Evolutionary conservation across 2,888 invertebrate species (phyloP).

Genomic region (Steinernema scapterisci): DNA sequence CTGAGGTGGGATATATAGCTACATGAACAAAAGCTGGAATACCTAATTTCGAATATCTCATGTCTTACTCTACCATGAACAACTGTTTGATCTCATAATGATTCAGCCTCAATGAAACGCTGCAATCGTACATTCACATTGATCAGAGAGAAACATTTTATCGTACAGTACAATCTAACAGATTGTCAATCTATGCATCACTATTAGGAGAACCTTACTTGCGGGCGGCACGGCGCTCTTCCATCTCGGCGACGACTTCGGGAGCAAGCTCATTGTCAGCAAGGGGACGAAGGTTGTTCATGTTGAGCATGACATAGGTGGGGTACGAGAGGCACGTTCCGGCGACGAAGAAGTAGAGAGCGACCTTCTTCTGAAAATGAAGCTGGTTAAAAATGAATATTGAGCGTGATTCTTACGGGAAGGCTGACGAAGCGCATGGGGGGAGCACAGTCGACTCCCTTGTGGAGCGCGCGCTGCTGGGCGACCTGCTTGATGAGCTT

Average conservation of each 20-base stretch:
- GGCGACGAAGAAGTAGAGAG: constrained; percentile 55
- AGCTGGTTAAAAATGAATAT: neutral
- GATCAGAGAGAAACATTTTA: constrained; percentile 3
- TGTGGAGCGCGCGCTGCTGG: constrained; percentile 39
- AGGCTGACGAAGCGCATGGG: constrained; percentile 43
- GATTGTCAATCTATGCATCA: constrained; percentile 15
- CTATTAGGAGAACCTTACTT: constrained; percentile 31
- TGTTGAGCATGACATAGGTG: constrained; percentile 59
- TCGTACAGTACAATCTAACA: constrained; percentile 30
- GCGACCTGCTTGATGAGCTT: constrained; percentile 29
- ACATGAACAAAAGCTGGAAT: no score
- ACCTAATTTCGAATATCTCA: no score
- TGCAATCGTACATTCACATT: no score
- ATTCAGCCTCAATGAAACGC: no score
- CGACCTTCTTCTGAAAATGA: constrained; percentile 42
- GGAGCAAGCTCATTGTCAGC: constrained; percentile 53
- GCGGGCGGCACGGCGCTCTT: constrained; percentile 56
- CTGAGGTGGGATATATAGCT: no score
- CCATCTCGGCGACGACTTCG: constrained; percentile 61
- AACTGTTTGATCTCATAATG: no score
- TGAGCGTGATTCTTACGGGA: constrained; percentile 38
- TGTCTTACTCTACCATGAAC: no score
- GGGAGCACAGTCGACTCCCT: constrained; percentile 39
- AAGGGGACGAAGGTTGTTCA: constrained; percentile 62
- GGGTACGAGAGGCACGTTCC: constrained; percentile 62